Conservation (phyloP, 2,797 vertebrate species). For the Yasuhikotakia modesta region DNA sequence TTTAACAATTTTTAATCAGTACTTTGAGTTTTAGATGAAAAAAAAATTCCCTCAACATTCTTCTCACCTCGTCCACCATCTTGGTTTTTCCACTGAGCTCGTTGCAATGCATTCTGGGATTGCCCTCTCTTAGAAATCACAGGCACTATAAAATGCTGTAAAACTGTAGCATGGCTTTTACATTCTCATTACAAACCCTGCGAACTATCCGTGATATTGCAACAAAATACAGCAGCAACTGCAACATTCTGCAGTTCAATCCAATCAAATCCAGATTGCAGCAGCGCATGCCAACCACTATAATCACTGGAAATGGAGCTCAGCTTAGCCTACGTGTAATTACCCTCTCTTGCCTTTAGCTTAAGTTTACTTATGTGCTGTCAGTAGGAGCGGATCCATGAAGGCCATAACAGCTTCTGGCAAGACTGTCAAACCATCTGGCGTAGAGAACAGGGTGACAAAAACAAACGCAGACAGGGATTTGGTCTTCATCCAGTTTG, state of each 20-base stretch:
- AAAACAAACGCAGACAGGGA: slow-evolving; percentile 53
- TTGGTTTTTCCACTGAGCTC: background rate
- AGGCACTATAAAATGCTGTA: too few relatives aligned
- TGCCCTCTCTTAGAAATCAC: too few relatives aligned
- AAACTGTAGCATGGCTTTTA: too few relatives aligned
- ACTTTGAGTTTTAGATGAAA: background rate
- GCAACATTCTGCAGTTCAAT: slow-evolving; percentile 21
- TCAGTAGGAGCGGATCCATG: slow-evolving; percentile 42
- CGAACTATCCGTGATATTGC: too few relatives aligned
- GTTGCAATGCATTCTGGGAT: too few relatives aligned
- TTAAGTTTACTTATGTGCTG: slow-evolving; percentile 49
- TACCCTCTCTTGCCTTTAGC: slow-evolving; percentile 46
- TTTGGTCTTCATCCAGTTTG: slow-evolving; percentile 54
- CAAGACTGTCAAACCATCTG: slow-evolving; percentile 55
- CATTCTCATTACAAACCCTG: too few relatives aligned
- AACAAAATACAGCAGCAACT: too few relatives aligned
- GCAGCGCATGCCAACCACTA: slow-evolving; percentile 22
- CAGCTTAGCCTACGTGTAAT: slow-evolving; percentile 43
- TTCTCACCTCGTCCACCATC: background rate
- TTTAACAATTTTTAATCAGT: background rate
- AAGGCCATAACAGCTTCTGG: slow-evolving; percentile 49
- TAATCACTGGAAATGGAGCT: slow-evolving; percentile 42
- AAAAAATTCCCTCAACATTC: background rate
- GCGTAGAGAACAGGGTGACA: slow-evolving; percentile 43
- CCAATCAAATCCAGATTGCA: slow-evolving; percentile 27